phyloP scores from a whole-genome alignment of 2,113 vertebrate species.

The Rallus limicola region DNA sequence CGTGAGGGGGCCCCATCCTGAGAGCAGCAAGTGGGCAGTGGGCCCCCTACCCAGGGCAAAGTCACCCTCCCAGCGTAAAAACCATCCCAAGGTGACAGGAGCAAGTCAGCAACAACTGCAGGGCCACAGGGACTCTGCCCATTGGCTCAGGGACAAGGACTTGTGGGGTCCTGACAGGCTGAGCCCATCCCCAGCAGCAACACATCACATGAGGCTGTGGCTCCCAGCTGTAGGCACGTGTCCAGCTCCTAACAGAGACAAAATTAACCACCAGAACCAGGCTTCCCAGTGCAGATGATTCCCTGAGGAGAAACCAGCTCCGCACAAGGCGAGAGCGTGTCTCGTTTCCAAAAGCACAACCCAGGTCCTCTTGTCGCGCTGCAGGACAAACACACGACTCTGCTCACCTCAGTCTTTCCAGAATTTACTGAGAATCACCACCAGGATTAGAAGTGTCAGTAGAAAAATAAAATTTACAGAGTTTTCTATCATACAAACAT shows the following conservation, averaged over 20 bases:
- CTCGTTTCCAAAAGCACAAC: background rate
- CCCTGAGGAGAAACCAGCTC: background rate
- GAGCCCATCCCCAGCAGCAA: accelerated
- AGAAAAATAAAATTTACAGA: constrained; percentile 60
- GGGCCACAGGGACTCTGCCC: background rate
- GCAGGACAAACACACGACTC: background rate
- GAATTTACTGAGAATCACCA: constrained; percentile 47
- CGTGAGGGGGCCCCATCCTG: background rate
- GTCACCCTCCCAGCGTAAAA: background rate
- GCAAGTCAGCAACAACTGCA: background rate
- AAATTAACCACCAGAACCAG: background rate
- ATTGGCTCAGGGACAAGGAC: accelerated
- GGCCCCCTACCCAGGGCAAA: background rate
- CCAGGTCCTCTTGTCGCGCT: accelerated
- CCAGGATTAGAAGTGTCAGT: constrained; percentile 20
- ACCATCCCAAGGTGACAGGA: accelerated
- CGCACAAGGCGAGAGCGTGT: accelerated
- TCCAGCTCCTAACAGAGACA: background rate
- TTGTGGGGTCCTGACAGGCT: accelerated
- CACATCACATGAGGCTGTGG: background rate
- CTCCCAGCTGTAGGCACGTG: background rate
- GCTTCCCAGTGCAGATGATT: background rate
- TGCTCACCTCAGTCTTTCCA: background rate
- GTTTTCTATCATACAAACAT: constrained; percentile 16
- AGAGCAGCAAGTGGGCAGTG: background rate